Evolutionary conservation across 2,113 vertebrate genomes (phyloP).

Genomic region (western clawed frog (Xenopus tropicalis)): UCB_Xtro_10.0 CM004444.2:167500001-167500500

Average conservation of each 20-base stretch:
- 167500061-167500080: too few species aligned
- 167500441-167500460: too few species aligned
- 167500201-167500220: conserved; percentile 81
- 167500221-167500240: conserved; percentile 94
- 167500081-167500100: too few species aligned
- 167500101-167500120: too few species aligned
- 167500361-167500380: not conserved
- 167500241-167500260: conserved; percentile 88
- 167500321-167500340: conserved; percentile 54
- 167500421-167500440: too few species aligned
- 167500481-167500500: too few species aligned
- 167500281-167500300: conserved; percentile 74
- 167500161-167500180: not conserved
- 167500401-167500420: not conserved
- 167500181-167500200: conserved; percentile 75
- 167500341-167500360: conserved; percentile 49
- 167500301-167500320: conserved; percentile 53
- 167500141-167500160: not conserved
- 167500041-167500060: too few species aligned
- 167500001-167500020: too few species aligned
- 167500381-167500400: too few species aligned
- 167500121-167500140: not conserved
- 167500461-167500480: too few species aligned
- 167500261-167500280: conserved; percentile 87
- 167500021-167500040: too few species aligned